Conservation (phyloP, 2,797 vertebrate species). For the Sandelia bainsii region DNA sequence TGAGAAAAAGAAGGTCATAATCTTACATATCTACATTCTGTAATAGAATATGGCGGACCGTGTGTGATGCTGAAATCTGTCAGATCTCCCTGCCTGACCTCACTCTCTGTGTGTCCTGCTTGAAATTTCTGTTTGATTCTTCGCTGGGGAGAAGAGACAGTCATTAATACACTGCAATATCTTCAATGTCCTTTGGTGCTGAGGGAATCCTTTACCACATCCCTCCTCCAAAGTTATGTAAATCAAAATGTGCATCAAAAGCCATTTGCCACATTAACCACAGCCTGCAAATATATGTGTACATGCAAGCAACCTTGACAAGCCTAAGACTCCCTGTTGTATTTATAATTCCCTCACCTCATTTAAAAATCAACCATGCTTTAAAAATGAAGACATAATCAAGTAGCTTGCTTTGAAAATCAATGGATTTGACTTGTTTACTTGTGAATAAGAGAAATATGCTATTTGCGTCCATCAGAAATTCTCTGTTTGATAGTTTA, state of each 20-base stretch:
- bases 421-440: constrained; percentile 82
- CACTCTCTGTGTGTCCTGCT: constrained; percentile 81
- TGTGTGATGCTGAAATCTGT: constrained; percentile 77
- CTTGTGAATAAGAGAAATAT: constrained; percentile 81
- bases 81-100: constrained; percentile 75
- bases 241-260: constrained; percentile 83
- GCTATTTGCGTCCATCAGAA: constrained; percentile 75
- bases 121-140: constrained; percentile 85
- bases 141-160: constrained; percentile 72
- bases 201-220: constrained; percentile 78
- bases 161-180: constrained; percentile 80
- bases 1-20: constrained; percentile 63
- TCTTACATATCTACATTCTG: constrained; percentile 63
- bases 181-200: constrained; percentile 80
- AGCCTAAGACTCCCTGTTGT: constrained; percentile 77
- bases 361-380: constrained; percentile 81
- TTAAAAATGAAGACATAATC: constrained; percentile 83
- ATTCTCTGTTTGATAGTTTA: constrained; percentile 66
- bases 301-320: constrained; percentile 82
- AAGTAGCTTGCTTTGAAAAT: constrained; percentile 82
- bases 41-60: constrained; percentile 72
- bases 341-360: constrained; percentile 78
- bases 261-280: constrained; percentile 81
- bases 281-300: constrained; percentile 79
- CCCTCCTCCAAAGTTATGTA: constrained; percentile 82